A percentile compares a stretch with the other conserved stretches of the same genome.
Conservation (phyloP, 2,797 vertebrate species). For the Dicrostonyx torquatus region DNA sequence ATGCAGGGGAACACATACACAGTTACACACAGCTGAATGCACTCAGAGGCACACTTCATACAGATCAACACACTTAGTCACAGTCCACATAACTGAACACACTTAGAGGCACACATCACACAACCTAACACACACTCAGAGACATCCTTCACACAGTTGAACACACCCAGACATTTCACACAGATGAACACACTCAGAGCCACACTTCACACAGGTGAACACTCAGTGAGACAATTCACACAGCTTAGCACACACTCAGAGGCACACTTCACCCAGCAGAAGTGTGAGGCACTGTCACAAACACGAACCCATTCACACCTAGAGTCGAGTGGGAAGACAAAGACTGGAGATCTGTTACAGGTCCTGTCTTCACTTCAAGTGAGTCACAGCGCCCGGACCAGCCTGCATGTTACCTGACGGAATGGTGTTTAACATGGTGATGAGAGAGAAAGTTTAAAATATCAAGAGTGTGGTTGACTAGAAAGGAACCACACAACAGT, state of each 20-base stretch:
- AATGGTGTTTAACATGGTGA: not conserved
- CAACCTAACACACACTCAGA: not conserved
- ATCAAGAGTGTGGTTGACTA: not conserved
- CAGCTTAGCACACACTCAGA: not conserved
- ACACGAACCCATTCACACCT: not conserved
- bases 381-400: not conserved
- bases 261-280: not conserved
- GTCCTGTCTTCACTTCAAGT: not conserved
- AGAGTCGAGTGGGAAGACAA: not conserved
- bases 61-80: too few species aligned
- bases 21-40: not conserved
- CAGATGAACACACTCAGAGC: not conserved
- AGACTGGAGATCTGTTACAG: not conserved
- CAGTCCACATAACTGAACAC: not conserved
- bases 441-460: not conserved
- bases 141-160: not conserved
- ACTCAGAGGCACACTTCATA: not conserved
- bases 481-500: not conserved
- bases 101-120: not conserved
- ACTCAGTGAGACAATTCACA: too few species aligned
- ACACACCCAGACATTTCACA: not conserved
- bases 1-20: not conserved
- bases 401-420: fast-evolving
- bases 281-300: not conserved
- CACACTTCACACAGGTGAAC: not conserved